These are phyloP conservation scores for Paradoxurus hermaphroditus DNA, from an alignment of 2,113 vertebrate species.

Conservation along the genomic window DNA sequence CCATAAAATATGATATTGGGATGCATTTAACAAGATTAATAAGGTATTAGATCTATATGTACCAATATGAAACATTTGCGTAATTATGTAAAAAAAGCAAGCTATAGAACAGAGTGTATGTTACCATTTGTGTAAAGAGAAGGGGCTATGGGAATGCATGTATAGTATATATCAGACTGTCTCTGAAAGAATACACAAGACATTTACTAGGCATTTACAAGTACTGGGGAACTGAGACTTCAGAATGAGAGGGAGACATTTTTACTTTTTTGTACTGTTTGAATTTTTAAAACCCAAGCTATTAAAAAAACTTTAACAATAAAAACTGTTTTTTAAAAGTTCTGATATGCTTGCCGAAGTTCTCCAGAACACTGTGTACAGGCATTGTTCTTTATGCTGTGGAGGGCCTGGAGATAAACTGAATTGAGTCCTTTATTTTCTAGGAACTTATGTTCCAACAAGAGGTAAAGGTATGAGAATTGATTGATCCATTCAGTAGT, in stretches of 20 bases:
- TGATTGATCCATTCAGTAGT: background rate
- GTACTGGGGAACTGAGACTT: background rate
- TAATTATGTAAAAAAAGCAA: constrained; percentile 9
- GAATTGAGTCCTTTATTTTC: background rate
- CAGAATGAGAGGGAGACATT: background rate
- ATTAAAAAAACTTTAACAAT: background rate
- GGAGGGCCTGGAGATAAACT: background rate
- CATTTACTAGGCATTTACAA: background rate
- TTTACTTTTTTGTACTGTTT: background rate
- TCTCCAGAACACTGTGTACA: background rate
- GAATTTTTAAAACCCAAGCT: background rate
- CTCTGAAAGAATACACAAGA: background rate
- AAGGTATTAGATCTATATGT: background rate
- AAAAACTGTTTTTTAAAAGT: background rate
- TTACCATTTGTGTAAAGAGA: background rate
- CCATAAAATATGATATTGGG: background rate
- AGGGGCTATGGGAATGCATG: background rate
- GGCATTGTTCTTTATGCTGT: background rate
- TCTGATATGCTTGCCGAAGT: background rate
- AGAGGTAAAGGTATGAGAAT: background rate
- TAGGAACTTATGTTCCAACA: background rate
- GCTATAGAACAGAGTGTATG: background rate
- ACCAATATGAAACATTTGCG: background rate
- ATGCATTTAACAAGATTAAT: background rate
- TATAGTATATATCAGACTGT: background rate